Evolutionary conservation across 1,140 invertebrate genomes (phyloP).

Genomic region (Stegodyphus mimosarum): DNA sequence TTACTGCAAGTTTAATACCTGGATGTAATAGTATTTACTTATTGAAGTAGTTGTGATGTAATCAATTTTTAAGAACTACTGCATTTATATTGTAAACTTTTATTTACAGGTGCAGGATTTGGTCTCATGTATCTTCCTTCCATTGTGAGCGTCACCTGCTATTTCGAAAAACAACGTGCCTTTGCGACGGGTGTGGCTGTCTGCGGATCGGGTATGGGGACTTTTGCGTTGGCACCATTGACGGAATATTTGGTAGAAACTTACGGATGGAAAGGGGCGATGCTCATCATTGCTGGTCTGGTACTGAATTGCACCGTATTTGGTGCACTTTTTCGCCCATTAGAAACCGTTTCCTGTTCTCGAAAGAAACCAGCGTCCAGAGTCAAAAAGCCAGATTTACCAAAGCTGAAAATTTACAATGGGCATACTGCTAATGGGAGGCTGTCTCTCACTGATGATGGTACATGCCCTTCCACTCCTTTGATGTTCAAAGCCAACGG

Average conservation of each 20-base stretch:
- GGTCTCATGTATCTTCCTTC: constrained; percentile 94
- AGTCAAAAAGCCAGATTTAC: constrained; percentile 10
- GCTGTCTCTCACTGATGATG: constrained; percentile 4
- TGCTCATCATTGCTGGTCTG: constrained; percentile 66
- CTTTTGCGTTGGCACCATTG: constrained; percentile 74
- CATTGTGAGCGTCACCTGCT: constrained; percentile 81
- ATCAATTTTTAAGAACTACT: not conserved
- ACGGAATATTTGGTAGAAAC: constrained; percentile 63
- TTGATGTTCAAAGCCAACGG: constrained; percentile 35
- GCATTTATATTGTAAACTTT: not conserved
- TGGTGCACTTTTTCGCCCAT: constrained; percentile 65
- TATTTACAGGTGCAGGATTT: constrained; percentile 84
- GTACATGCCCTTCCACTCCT: constrained; percentile 8
- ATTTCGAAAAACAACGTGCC: constrained; percentile 73
- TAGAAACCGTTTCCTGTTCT: constrained; percentile 18
- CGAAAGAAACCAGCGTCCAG: not conserved
- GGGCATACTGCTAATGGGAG: constrained; percentile 6
- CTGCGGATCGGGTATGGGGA: constrained; percentile 92
- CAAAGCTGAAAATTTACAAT: constrained; percentile 19
- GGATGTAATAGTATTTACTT: not conserved
- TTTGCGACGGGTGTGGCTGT: constrained; percentile 76
- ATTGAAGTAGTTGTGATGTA: too few species aligned
- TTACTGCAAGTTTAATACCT: not conserved
- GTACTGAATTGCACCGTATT: constrained; percentile 66
- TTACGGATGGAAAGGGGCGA: constrained; percentile 66